Percentiles rank a stretch among this genome's conserved stretches.
Conservation (phyloP, 2,888 invertebrate genomes). For the Chymomyza caudatula region DNA sequence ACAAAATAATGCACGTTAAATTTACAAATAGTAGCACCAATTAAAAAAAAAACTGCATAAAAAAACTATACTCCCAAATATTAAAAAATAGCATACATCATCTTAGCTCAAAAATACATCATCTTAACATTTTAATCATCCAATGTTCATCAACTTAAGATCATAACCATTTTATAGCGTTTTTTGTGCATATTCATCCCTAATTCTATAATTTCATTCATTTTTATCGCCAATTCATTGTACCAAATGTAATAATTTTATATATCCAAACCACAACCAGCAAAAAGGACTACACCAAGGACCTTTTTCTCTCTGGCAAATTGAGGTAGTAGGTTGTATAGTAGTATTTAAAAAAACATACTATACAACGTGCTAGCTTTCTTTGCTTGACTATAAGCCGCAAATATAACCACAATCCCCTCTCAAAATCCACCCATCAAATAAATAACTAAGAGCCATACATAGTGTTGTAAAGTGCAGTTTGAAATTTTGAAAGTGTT, state of each 20-base stretch:
- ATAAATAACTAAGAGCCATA: slow-evolving; percentile 33
- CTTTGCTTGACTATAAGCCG: slow-evolving; percentile 77
- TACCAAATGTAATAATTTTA: not conserved
- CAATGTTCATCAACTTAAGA: too few relatives aligned
- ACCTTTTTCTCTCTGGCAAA: slow-evolving; percentile 77
- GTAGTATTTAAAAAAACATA: slow-evolving; percentile 74
- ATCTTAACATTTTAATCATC: too few relatives aligned
- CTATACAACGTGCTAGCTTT: slow-evolving; percentile 79
- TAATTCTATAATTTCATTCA: not conserved
- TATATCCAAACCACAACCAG: slow-evolving; percentile 18
- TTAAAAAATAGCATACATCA: too few relatives aligned
- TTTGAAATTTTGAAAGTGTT: not conserved
- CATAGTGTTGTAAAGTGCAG: slow-evolving; percentile 26
- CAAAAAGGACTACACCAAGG: slow-evolving; percentile 62
- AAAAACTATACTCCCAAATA: too few relatives aligned
- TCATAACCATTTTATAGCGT: too few relatives aligned
- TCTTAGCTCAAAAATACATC: too few relatives aligned
- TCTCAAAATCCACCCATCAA: not conserved
- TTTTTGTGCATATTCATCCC: too few relatives aligned
- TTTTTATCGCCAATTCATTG: not conserved
- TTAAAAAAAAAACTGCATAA: too few relatives aligned
- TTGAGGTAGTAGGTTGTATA: slow-evolving; percentile 80
- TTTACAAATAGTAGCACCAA: too few relatives aligned
- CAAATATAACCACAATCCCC: slow-evolving; percentile 34
- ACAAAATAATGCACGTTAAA: too few relatives aligned